phyloP scores from a whole-genome alignment of 2,888 invertebrate genomes.

The Chorisops tibialis region DNA sequence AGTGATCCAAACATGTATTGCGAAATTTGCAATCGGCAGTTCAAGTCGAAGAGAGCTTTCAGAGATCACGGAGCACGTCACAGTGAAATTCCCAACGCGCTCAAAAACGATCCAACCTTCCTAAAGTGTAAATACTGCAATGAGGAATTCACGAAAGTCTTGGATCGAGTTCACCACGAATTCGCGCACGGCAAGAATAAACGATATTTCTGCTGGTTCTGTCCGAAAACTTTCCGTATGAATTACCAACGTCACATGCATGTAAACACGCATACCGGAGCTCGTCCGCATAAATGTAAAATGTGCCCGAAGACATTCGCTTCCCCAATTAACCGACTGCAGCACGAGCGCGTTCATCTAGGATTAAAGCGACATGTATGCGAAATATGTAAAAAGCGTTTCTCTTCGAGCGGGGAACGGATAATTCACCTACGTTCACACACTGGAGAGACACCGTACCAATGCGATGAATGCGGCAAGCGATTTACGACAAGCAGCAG shows the following conservation, averaged over 20 bases:
- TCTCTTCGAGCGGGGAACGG: slow-evolving; percentile 33
- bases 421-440: slow-evolving; percentile 32
- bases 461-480: slow-evolving; percentile 35
- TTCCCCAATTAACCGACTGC: slow-evolving; percentile 32
- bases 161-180: slow-evolving; percentile 19
- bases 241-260: neutral
- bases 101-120: slow-evolving; percentile 6
- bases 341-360: slow-evolving; percentile 33
- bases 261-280: slow-evolving; percentile 14
- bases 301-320: slow-evolving; percentile 34
- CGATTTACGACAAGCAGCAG: slow-evolving; percentile 30
- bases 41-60: neutral
- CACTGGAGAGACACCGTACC: slow-evolving; percentile 35
- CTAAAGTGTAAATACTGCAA: slow-evolving; percentile 28
- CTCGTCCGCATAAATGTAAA: slow-evolving; percentile 33
- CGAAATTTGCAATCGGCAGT: slow-evolving; percentile 11
- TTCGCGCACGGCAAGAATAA: neutral
- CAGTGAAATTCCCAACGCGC: neutral
- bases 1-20: slow-evolving; percentile 8
- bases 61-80: slow-evolving; percentile 2
- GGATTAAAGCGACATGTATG: slow-evolving; percentile 31
- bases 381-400: slow-evolving; percentile 32
- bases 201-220: slow-evolving; percentile 6
- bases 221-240: slow-evolving; percentile 8
- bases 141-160: slow-evolving; percentile 13